Conservation (phyloP, 2,888 invertebrate genomes). For the Aspidapion aeneum region DNA sequence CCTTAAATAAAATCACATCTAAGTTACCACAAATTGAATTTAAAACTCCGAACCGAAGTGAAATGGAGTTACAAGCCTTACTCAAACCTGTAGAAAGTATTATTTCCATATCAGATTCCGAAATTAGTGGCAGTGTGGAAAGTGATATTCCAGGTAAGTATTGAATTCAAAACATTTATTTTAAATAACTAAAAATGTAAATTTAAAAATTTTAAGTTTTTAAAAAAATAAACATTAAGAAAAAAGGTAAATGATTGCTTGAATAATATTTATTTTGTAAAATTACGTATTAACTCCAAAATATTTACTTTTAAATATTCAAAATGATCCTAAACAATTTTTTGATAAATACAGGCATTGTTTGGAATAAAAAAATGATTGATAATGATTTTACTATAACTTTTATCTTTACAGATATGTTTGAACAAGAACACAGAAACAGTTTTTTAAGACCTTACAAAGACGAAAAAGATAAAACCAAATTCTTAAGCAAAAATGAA, state of each 20-base stretch:
- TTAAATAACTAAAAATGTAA: too few species aligned
- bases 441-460: constrained; percentile 27
- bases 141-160: not conserved
- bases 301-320: too few species aligned
- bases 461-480: constrained; percentile 15
- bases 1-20: not conserved
- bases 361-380: too few species aligned
- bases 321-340: too few species aligned
- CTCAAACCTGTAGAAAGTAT: constrained; percentile 11
- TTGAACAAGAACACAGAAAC: constrained; percentile 34
- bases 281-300: too few species aligned
- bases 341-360: too few species aligned
- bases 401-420: constrained; percentile 35
- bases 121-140: not conserved
- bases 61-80: constrained; percentile 6
- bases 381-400: too few species aligned
- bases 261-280: too few species aligned
- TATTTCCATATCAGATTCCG: not conserved
- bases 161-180: too few species aligned
- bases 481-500: constrained; percentile 34
- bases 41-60: constrained; percentile 3
- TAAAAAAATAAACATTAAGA: too few species aligned
- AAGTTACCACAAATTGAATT: constrained; percentile 7
- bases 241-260: too few species aligned
- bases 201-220: too few species aligned